Evolutionary conservation across 2,888 invertebrate species (phyloP), one percentile per base, ranked within the genome.

Genomic region (Limnephilus auricula): DNA sequence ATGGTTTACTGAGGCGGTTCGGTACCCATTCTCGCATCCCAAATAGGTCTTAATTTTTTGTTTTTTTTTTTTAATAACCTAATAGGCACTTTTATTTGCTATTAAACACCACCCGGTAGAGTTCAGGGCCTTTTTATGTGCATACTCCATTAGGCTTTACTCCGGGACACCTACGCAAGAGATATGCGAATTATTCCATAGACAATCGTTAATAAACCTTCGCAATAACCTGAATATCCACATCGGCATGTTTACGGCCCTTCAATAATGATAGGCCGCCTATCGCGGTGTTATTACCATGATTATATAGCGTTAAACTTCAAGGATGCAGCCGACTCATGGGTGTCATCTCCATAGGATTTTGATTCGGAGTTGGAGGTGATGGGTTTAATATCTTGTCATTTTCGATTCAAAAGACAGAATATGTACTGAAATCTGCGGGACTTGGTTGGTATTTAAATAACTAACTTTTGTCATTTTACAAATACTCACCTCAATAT

Each of bases 131-230:
- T 18, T 78, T 87, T 87, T 78, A 87, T 87, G 87, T n/a, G 87
- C 87, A 65, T 78, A 25, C 65, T 87, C 94, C 15, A 94, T 94
- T 90, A 94, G 94, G 79, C 92, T 94, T 0, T 93, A 93, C 50
- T 93, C 94, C 32, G 94, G 93, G 30, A 94, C 94, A 30, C 93
- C 94, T 0, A 92, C 93, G n/a, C 92, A 94, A 13, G 94, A 94
- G 89, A 94, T 94, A 31, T 94, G 94, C n/a, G 94, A 93, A 4
- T 94, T 94, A 5, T 90, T 94, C 37, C 93, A 94, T 18, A 94
- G 94, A 89, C 89, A 89, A 89, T 89, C 79, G 79, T 79, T 79
- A 79, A 37, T 32, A 79, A 89, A 79, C 34, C 79, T n/a, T 79
- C 32, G 37, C 32, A 79, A 89, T 89, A 89, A 79, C 89, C 79